Percentiles rank a stretch among this genome's conserved stretches.
These are phyloP conservation scores for Tetranychus cinnabarinus DNA, from an alignment of 1,140 invertebrate species.

Conservation along the genomic window DNA sequence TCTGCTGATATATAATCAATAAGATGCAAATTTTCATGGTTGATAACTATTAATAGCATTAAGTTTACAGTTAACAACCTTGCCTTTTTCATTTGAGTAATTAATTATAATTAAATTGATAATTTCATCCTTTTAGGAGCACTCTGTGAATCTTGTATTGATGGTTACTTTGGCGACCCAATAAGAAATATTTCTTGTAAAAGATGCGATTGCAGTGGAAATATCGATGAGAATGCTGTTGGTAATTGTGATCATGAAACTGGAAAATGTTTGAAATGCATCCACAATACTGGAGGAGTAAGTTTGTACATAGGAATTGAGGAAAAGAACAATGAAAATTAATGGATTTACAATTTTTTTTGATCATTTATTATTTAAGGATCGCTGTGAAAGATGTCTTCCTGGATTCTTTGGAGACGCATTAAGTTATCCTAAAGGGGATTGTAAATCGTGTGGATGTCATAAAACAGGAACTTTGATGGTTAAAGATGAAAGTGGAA, in stretches of 20 bases:
- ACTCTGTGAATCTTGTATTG: constrained; percentile 54
- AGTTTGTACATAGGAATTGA: constrained; percentile 19
- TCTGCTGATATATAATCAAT: too few species aligned
- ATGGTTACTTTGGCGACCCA: constrained; percentile 52
- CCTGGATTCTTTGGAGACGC: constrained; percentile 69
- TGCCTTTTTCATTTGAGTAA: too few species aligned
- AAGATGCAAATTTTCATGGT: too few species aligned
- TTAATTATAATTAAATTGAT: too few species aligned
- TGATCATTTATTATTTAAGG: constrained; percentile 16
- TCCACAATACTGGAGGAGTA: constrained; percentile 74
- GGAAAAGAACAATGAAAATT: not conserved
- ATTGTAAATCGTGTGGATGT: constrained; percentile 36
- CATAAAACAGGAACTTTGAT: constrained; percentile 2
- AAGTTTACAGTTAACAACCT: too few species aligned
- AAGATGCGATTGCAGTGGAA: constrained; percentile 76
- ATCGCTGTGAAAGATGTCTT: constrained; percentile 56
- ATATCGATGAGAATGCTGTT: constrained; percentile 41
- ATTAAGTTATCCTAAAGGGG: constrained; percentile 57
- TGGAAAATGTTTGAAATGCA: constrained; percentile 88
- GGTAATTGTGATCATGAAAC: constrained; percentile 71
- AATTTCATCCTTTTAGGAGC: constrained; percentile 7
- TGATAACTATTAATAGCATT: too few species aligned
- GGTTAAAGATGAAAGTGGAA: not conserved
- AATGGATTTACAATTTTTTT: too few species aligned
- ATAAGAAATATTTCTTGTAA: constrained; percentile 41